Conservation (phyloP, 1,140 invertebrate genomes). For the Nylanderia fulva region DNA sequence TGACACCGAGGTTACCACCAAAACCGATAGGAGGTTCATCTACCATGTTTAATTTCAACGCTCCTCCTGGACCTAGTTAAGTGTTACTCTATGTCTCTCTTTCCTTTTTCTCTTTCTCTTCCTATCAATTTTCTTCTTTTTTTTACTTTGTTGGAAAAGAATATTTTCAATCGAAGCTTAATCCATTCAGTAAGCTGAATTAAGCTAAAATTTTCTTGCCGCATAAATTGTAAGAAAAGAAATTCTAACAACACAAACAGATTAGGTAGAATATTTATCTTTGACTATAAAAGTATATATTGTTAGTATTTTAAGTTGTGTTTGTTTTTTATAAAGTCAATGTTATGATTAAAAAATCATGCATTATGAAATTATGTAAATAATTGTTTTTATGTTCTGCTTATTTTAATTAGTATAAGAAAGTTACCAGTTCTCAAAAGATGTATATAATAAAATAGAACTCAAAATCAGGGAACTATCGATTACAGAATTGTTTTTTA, state of each 20-base stretch:
- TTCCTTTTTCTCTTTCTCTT: background rate
- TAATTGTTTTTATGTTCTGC: too few relatives aligned
- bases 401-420: too few relatives aligned
- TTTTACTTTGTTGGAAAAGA: slow-evolving; percentile 49
- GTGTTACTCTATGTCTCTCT: slow-evolving; percentile 41
- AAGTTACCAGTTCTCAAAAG: too few relatives aligned
- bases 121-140: slow-evolving; percentile 54
- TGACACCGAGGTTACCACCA: slow-evolving; percentile 85
- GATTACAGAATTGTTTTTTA: too few relatives aligned
- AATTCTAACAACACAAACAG: background rate
- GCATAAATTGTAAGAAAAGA: background rate
- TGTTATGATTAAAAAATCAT: too few relatives aligned
- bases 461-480: too few relatives aligned
- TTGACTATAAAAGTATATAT: background rate
- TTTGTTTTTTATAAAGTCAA: too few relatives aligned
- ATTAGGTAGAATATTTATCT: background rate
- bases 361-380: too few relatives aligned
- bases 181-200: slow-evolving; percentile 66
- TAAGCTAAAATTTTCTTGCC: slow-evolving; percentile 31
- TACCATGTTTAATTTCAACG: slow-evolving; percentile 85
- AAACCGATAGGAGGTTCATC: slow-evolving; percentile 84
- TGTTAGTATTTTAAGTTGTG: too few relatives aligned
- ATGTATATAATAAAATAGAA: too few relatives aligned
- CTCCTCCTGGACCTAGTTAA: slow-evolving; percentile 83
- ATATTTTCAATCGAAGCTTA: slow-evolving; percentile 70